Percentiles rank a stretch among this genome's conserved stretches.
These are phyloP conservation scores for Leptinotarsa texana DNA, from an alignment of 1,140 invertebrate genomes.

Conservation along the genomic window DNA sequence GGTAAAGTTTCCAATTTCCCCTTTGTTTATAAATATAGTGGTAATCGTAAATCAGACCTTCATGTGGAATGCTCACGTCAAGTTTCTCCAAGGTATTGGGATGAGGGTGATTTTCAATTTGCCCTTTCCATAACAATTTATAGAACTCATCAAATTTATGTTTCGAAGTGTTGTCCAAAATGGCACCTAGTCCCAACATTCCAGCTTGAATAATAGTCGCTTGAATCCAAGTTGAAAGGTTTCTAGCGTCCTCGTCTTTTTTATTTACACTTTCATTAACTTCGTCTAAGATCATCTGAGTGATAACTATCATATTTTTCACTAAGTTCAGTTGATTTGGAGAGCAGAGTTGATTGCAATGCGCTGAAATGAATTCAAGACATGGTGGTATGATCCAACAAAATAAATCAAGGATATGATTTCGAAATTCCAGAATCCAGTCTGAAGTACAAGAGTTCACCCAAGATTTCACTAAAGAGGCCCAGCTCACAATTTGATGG, in stretches of 20 bases:
- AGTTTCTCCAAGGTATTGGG: conserved; percentile 69
- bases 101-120: conserved; percentile 64
- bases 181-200: conserved; percentile 81
- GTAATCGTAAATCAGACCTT: conserved; percentile 79
- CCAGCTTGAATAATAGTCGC: conserved; percentile 76
- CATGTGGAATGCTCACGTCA: conserved; percentile 73
- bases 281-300: conserved; percentile 77
- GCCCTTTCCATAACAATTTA: conserved; percentile 62
- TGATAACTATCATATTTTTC: conserved; percentile 71
- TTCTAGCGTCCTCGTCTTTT: conserved; percentile 66
- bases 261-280: conserved; percentile 61
- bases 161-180: conserved; percentile 71
- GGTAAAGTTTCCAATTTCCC: conserved; percentile 73
- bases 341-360: conserved; percentile 67
- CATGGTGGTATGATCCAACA: conserved; percentile 75
- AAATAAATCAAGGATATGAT: conserved; percentile 68
- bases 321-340: conserved; percentile 75
- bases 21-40: conserved; percentile 71
- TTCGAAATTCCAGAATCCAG: conserved; percentile 67
- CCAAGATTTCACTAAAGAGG: conserved; percentile 76
- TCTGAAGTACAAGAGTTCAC: conserved; percentile 63
- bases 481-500: conserved; percentile 69
- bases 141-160: conserved; percentile 74
- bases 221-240: conserved; percentile 70
- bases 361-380: conserved; percentile 66